Conservation (phyloP, 2,113 vertebrate species). For the Motacilla alba region DNA sequence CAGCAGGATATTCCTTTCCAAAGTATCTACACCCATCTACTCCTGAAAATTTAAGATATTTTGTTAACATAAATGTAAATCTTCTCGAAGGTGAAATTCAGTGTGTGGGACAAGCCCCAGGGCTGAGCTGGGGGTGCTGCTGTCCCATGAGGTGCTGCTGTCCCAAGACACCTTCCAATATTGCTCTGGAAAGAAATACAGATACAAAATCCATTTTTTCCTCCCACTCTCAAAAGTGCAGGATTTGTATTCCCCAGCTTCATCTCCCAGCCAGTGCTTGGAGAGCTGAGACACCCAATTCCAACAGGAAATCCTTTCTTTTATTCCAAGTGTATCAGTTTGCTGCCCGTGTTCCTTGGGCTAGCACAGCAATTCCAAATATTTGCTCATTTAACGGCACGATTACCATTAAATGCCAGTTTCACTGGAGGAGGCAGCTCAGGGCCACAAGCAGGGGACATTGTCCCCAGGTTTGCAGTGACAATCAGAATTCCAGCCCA, state of each 20-base stretch:
- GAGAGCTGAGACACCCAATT: background rate
- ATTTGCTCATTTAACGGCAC: background rate
- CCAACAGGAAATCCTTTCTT: rapidly evolving
- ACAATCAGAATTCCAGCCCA: background rate
- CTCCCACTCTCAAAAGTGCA: background rate
- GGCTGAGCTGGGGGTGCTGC: background rate
- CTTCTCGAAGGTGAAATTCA: background rate
- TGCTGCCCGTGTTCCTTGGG: background rate
- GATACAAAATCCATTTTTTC: background rate
- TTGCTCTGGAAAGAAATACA: background rate
- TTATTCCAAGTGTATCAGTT: background rate
- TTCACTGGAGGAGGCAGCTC: background rate
- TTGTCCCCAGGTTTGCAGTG: background rate
- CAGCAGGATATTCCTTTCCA: background rate
- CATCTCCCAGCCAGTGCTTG: background rate
- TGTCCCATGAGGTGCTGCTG: background rate
- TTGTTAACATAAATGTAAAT: rapidly evolving
- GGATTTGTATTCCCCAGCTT: background rate
- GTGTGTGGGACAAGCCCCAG: background rate
- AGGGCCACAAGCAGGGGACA: background rate
- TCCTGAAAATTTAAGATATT: background rate
- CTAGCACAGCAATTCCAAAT: background rate
- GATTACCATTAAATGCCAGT: background rate
- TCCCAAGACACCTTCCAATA: background rate
- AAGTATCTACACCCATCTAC: background rate